Base-by-base conservation (phyloP, 2,888 invertebrate species). In the Salticus scenicus region DNA sequence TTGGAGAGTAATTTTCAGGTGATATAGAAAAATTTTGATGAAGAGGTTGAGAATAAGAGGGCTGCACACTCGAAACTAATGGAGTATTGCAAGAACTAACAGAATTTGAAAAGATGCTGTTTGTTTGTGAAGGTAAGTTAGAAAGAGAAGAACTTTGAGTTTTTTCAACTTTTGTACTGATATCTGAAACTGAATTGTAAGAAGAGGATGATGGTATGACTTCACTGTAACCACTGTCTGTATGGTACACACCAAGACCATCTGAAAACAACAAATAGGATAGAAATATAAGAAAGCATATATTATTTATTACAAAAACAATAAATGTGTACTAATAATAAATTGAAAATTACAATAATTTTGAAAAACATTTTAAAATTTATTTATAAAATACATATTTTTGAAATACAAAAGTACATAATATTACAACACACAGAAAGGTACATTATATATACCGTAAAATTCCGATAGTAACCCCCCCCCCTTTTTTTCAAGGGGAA, bases 231-330 rank as follows among this genome's bases (percentile, higher is more conserved):
- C 80, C 64, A 12, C 79, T 72, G 30, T 87, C 84, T 17, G 87
- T 84, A 30, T 84, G 80, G 14, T 87, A 84, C 4, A 80, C 73
- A 69, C 87, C 87, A 7, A 87, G 64, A 27, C 78, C 87, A 84
- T 87, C 83, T 86, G 51, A n/a, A 47, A 72, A n/a, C n/a, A n/a
- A n/a, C n/a, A n/a, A n/a, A n/a, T n/a, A n/a, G n/a, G 14, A n/a
- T 47, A 63, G 69, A 30, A 17, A 10, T 20, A 47, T 33, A 27
- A 24, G n/a, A n/a, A 57, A 7, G 37, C 7, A 37, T 37, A 37
- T 10, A 37, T 37, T 37, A 37, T 4, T n/a, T n/a, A n/a, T n/a
- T n/a, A n/a, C n/a, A n/a, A n/a, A n/a, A n/a, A n/a, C n/a, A n/a
- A n/a, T n/a, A n/a, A n/a, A n/a, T n/a, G n/a, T n/a, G n/a, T n/a